These are phyloP conservation scores for Rhyacichthys aspro DNA, from an alignment of 2,797 vertebrate genomes.

Conservation along the genomic window DNA sequence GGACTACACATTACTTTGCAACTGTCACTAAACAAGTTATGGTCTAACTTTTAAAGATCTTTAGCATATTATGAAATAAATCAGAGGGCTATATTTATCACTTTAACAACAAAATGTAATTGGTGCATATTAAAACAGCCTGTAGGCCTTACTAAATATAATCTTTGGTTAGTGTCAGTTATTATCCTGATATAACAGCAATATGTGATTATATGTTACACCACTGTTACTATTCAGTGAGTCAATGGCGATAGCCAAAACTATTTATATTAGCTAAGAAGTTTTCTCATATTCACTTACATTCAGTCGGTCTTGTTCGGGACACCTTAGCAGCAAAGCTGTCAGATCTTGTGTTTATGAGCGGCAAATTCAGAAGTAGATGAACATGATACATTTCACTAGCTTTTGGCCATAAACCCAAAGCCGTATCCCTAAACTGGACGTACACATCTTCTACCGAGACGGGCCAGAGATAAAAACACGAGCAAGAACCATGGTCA, in stretches of 20 bases:
- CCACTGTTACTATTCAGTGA: not conserved
- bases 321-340: conserved; percentile 38
- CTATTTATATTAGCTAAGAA: not conserved
- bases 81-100: too few relatives aligned
- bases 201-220: not conserved
- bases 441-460: conserved; percentile 16
- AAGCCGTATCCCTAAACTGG: not conserved
- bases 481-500: conserved; percentile 14
- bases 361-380: conserved; percentile 34
- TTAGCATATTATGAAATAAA: too few relatives aligned
- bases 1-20: too few relatives aligned
- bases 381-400: conserved; percentile 31
- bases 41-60: too few relatives aligned
- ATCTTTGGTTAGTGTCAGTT: too few relatives aligned
- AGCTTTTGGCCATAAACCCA: conserved; percentile 22
- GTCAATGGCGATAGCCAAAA: not conserved
- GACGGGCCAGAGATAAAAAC: conserved; percentile 21
- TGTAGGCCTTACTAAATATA: too few relatives aligned
- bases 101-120: too few relatives aligned
- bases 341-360: conserved; percentile 39
- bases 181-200: too few relatives aligned
- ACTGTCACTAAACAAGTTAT: too few relatives aligned
- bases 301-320: conserved; percentile 37
- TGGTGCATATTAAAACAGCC: too few relatives aligned
- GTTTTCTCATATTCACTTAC: conserved; percentile 58